phyloP scores from a whole-genome alignment of 1,140 invertebrate species.

The Drosophila setifemur region DNA sequence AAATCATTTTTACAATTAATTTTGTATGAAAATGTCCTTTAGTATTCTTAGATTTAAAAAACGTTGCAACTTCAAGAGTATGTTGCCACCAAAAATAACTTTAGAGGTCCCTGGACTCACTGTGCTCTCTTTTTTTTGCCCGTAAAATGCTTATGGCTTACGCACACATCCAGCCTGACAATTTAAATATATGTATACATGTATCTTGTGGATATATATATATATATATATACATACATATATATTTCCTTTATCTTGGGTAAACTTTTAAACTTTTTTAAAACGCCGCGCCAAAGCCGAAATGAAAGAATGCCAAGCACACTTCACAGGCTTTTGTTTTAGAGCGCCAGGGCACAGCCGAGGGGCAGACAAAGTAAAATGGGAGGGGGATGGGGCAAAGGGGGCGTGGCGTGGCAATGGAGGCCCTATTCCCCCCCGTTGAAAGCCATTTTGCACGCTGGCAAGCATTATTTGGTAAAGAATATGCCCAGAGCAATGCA shows the following conservation, averaged over 20 bases:
- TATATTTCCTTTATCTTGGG: constrained; percentile 74
- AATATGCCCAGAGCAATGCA: constrained; percentile 68
- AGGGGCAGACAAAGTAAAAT: not conserved
- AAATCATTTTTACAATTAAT: no score
- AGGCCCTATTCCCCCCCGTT: constrained; percentile 36
- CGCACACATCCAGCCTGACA: constrained; percentile 23
- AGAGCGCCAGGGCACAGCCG: constrained; percentile 8
- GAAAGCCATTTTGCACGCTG: constrained; percentile 71
- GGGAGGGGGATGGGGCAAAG: not conserved
- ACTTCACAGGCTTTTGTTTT: constrained; percentile 62
- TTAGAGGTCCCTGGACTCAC: not conserved
- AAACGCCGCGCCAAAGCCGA: constrained; percentile 58
- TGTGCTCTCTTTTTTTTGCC: constrained; percentile 13
- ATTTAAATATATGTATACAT: constrained; percentile 38
- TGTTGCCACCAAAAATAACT: no score
- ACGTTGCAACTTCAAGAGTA: no score
- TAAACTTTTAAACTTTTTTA: constrained; percentile 76
- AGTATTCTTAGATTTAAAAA: no score
- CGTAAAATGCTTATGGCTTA: constrained; percentile 60
- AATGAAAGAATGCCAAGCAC: constrained; percentile 73
- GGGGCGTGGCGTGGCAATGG: no score
- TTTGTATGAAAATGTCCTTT: no score
- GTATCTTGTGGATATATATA: constrained; percentile 18
- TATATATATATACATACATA: constrained; percentile 28
- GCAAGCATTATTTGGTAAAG: constrained; percentile 65